A percentile compares a stretch with the other conserved stretches of the same genome.
Conservation (phyloP, 2,113 vertebrate species). For the Lepus americanus region DNA sequence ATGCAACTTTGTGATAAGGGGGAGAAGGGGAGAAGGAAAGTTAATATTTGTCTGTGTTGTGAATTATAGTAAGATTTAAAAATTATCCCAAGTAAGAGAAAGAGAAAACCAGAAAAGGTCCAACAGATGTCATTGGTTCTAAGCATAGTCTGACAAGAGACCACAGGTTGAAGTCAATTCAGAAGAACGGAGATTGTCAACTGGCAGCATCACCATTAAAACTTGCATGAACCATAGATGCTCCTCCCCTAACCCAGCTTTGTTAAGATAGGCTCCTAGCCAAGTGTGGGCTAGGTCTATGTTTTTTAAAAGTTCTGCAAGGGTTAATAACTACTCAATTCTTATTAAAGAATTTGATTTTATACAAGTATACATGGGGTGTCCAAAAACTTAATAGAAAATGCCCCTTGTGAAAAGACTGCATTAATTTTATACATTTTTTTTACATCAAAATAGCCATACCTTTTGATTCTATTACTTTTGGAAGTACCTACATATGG, state of each 20-base stretch:
- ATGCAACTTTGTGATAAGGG: conserved; percentile 1
- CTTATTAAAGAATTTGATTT: conserved; percentile 29
- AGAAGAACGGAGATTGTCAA: conserved; percentile 16
- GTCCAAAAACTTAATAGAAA: too few relatives aligned
- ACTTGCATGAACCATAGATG: conserved; percentile 28
- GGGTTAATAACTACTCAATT: not conserved
- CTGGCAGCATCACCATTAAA: not conserved
- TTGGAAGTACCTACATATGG: not conserved
- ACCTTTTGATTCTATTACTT: too few relatives aligned
- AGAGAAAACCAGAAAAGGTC: conserved; percentile 39
- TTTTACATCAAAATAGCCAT: too few relatives aligned
- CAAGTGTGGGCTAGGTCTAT: not conserved
- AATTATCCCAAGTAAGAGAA: conserved; percentile 57
- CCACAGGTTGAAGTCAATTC: not conserved
- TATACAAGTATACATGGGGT: not conserved
- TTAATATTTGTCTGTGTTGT: not conserved
- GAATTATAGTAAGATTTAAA: not conserved
- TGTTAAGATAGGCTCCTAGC: not conserved
- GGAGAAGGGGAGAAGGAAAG: not conserved
- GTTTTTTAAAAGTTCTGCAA: conserved; percentile 12
- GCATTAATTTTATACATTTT: too few relatives aligned
- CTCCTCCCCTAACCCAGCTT: not conserved
- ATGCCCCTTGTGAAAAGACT: too few relatives aligned
- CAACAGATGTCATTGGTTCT: not conserved
- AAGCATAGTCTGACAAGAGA: conserved; percentile 21